A percentile compares a stretch with the other conserved stretches of the same genome.
Evolutionary conservation across 2,888 invertebrate genomes (phyloP).

Genomic region (Nymphalis c-album): DNA sequence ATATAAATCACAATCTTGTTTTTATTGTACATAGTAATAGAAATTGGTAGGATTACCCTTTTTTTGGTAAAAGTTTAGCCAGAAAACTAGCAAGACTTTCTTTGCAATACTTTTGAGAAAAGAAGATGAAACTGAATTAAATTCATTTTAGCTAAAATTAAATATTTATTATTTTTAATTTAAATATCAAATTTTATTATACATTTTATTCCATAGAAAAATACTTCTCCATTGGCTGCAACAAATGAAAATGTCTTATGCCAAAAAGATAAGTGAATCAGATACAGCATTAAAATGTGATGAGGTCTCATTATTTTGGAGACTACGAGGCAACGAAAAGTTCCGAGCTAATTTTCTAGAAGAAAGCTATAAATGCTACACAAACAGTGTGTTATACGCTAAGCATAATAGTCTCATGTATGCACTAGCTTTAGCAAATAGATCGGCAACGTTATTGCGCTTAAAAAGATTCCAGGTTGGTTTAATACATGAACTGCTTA

Average conservation of each 20-base stretch:
- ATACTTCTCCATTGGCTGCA: slow-evolving; percentile 67
- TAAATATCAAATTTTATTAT: not conserved
- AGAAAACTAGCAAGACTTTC: too few species aligned
- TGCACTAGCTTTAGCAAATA: slow-evolving; percentile 84
- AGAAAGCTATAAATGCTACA: slow-evolving; percentile 82
- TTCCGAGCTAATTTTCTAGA: slow-evolving; percentile 77
- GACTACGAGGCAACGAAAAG: slow-evolving; percentile 81
- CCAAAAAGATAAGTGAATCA: slow-evolving; percentile 50
- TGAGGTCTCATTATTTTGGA: slow-evolving; percentile 63
- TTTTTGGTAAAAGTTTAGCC: too few species aligned
- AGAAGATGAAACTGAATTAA: too few species aligned
- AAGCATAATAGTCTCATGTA: slow-evolving; percentile 79
- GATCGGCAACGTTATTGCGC: slow-evolving; percentile 85
- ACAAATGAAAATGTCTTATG: slow-evolving; percentile 62
- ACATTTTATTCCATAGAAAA: slow-evolving; percentile 48
- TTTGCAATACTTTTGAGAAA: too few species aligned
- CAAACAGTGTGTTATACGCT: slow-evolving; percentile 83
- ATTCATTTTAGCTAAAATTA: too few species aligned
- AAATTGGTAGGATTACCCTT: too few species aligned
- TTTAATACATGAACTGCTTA: too few species aligned
- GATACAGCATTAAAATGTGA: slow-evolving; percentile 67
- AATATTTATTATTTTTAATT: too few species aligned
- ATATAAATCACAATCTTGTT: too few species aligned
- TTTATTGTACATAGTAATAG: too few species aligned
- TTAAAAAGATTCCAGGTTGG: slow-evolving; percentile 79